Evolutionary conservation across 1,140 invertebrate species (phyloP), one percentile per base, ranked within the genome.

Genomic region (Drosophila pectinifera): DNA sequence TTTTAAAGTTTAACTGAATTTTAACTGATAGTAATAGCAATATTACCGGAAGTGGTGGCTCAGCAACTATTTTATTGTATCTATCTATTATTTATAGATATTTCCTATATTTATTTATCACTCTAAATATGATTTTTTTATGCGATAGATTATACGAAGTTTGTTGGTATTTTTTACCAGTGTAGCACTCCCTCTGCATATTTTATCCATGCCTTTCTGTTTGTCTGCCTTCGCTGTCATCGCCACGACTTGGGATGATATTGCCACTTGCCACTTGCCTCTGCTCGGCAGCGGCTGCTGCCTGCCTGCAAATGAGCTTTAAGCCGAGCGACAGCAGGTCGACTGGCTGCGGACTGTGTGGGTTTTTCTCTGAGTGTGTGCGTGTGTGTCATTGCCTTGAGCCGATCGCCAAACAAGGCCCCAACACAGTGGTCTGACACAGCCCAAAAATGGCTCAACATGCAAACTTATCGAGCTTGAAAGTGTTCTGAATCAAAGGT

Each of bases 181-280:
- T 64, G 62, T 45, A 63, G 5, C 18, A 36, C n/a, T 58, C 43
- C 24, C 63, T 14, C 4, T 51, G 28, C 48, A 38, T 36, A 67
- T n/a, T 13, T 18, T 26, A 7, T 41, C 11, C 28, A 20, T 39
- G 62, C 22, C 42, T 46, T 45, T 42, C n/a, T 45, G 31, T 41
- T 53, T 55, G n/a, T 45, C 41, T 77, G 68, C 58, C 39, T 28
- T 38, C 13, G 31, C 51, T 56, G 63, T 69, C 64, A 55, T 69
- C 48, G 64, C 31, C 26, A 34, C 62, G 57, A 68, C 65, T 73
- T 72, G 54, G 48, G 46, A 45, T 86, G 79, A 88, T 86, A 88
- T 82, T 83, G 83, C 82, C 83, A 86, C 83, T 88, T 84, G 79
- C 79, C 48, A 26, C n/a, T 28, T 39, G 38, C 48, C 48, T 14